Evolutionary conservation across 2,888 invertebrate species (phyloP).

Genomic region (Oscheius sp.): DNA sequence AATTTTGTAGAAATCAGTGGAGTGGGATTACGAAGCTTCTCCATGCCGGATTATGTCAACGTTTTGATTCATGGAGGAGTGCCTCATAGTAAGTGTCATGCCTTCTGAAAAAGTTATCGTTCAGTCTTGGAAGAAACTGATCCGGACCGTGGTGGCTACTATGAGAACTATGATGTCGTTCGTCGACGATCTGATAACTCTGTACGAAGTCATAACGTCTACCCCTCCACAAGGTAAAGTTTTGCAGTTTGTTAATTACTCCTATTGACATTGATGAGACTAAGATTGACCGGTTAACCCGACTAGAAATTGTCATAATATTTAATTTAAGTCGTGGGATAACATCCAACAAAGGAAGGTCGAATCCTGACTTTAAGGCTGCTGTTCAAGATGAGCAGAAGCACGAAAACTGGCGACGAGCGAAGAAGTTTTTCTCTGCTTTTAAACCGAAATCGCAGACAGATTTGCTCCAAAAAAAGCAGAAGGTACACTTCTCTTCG

Average conservation of each 20-base stretch:
- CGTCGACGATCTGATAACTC: slow-evolving; percentile 26
- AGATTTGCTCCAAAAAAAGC: slow-evolving; percentile 32
- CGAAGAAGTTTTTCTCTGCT: slow-evolving; percentile 52
- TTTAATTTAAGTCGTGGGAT: neutral
- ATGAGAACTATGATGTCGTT: slow-evolving; percentile 14
- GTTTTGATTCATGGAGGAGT: slow-evolving; percentile 1
- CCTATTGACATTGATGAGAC: too few relatives aligned
- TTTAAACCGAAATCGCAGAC: slow-evolving; percentile 49
- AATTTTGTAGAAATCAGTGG: neutral
- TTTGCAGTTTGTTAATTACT: neutral
- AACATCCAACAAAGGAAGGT: slow-evolving; percentile 39
- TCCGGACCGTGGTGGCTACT: neutral
- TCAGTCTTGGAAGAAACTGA: slow-evolving; percentile 16
- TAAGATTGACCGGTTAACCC: too few relatives aligned
- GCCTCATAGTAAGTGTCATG: neutral
- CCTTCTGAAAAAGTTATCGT: neutral
- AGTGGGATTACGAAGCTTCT: neutral
- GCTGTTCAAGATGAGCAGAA: slow-evolving; percentile 13
- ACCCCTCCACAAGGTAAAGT: slow-evolving; percentile 16
- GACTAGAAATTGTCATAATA: too few relatives aligned
- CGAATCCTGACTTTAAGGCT: slow-evolving; percentile 46
- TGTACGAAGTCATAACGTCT: slow-evolving; percentile 20
- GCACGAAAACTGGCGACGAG: slow-evolving; percentile 47
- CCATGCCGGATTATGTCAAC: slow-evolving; percentile 23
- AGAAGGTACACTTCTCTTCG: too few relatives aligned